Evolutionary conservation across 2,113 vertebrate species (phyloP).

Genomic region (Panurus biarmicus): DNA sequence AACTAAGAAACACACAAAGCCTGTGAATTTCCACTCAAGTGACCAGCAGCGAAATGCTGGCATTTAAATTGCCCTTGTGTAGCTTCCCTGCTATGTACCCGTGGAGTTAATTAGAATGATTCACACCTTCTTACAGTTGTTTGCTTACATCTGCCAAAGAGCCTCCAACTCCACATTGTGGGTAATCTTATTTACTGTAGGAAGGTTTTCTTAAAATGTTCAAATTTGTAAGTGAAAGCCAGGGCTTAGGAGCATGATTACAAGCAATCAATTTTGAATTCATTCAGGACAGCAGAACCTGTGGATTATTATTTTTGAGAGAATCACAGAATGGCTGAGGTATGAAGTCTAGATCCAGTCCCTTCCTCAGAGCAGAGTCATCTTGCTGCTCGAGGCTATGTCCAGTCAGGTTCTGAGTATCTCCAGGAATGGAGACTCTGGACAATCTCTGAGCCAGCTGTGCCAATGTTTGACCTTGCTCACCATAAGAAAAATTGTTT

Average conservation of each 20-base stretch:
- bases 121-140: neutral
- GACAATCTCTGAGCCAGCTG: neutral
- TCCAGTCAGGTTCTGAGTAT: neutral
- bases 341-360: neutral
- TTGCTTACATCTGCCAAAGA: neutral
- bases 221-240: neutral
- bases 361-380: neutral
- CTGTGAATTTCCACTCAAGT: neutral
- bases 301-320: neutral
- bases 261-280: neutral
- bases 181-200: neutral
- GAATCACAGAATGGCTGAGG: neutral
- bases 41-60: neutral
- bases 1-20: neutral
- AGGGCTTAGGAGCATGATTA: neutral
- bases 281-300: neutral
- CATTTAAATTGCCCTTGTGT: neutral
- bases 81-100: neutral
- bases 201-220: neutral
- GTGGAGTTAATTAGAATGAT: constrained; percentile 24
- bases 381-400: neutral
- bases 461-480: neutral
- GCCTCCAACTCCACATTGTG: neutral
- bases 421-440: neutral
- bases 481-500: neutral